Percentiles rank a stretch among this genome's conserved stretches.
Evolutionary conservation across 2,113 vertebrate genomes (phyloP).

Genomic region (Cyprinodon brontotheroides): DNA sequence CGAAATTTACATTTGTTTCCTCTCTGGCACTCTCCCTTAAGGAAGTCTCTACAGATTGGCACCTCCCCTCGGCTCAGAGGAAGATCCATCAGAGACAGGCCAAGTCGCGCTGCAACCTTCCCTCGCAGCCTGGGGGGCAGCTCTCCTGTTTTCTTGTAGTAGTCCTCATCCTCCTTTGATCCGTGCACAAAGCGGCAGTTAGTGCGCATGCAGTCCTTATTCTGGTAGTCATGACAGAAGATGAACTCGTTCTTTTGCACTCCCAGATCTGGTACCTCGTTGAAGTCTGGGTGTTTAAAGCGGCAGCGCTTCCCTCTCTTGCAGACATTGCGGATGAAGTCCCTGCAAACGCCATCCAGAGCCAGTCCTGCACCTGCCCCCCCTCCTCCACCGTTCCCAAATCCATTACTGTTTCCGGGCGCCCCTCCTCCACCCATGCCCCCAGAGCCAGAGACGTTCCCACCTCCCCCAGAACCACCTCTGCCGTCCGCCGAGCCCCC

Average conservation of each 20-base stretch:
- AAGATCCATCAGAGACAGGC: conserved; percentile 90
- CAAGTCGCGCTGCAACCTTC: conserved; percentile 90
- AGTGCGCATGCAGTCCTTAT: conserved; percentile 92
- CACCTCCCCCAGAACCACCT: conserved; percentile 68
- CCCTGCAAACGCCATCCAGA: conserved; percentile 89
- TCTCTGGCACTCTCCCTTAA: conserved; percentile 95
- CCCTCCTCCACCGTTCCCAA: conserved; percentile 72
- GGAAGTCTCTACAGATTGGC: conserved; percentile 93
- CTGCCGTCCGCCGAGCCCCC: conserved; percentile 66
- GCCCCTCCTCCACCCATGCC: conserved; percentile 78
- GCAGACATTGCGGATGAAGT: conserved; percentile 96
- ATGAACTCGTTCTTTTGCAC: conserved; percentile 98
- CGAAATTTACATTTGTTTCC: conserved; percentile 96
- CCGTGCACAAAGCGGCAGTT: conserved; percentile 97
- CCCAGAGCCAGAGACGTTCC: conserved; percentile 61
- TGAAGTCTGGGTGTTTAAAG: conserved; percentile 94
- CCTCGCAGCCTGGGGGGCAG: conserved; percentile 89
- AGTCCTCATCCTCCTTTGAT: conserved; percentile 96
- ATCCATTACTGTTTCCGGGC: conserved; percentile 80
- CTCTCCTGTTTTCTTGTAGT: conserved; percentile 94
- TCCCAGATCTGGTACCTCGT: conserved; percentile 91
- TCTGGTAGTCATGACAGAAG: conserved; percentile 98
- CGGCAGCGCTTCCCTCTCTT: conserved; percentile 95
- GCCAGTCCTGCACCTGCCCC: conserved; percentile 69
- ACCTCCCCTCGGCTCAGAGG: conserved; percentile 94